Base-by-base conservation (phyloP, 1,140 invertebrate genomes). In the Ylistrum balloti region DNA sequence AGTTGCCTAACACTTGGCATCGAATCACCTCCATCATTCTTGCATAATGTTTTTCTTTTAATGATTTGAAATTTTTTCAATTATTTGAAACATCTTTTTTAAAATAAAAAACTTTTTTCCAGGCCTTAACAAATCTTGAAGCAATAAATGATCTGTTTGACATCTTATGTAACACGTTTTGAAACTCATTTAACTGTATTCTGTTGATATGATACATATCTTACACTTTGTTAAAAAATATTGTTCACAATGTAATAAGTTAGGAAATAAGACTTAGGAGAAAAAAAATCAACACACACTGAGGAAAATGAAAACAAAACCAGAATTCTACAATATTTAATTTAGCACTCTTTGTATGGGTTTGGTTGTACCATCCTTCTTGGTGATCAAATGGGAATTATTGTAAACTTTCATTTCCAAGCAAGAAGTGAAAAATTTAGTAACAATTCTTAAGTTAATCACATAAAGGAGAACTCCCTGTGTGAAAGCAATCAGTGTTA, bases 321-420 rank as follows among this genome's bases (percentile, higher is more conserved):
- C 22, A 74, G 56, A 74, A 3, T 28, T 74, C 56, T 74, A 74
- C 56, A 74, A 74, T n/a, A 74, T 74, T 74, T 28, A 74, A 11
- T 74, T 74, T 74, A 74, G 56, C 56, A 74, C 56, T 74, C 56
- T 74, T 74, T 74, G 56, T 74, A n/a, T 74, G 56, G 56, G 56
- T 74, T 74, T 74, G 28, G n/a, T 74, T 74, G 56, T 28, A 28
- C 17, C 56, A 74, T n/a, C 28, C 22, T 28, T 45, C 41, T 74
- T 17, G 28, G 56, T n/a, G 56, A 74, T 74, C 56, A 74, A 74
- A 74, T 17, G 17, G n/a, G 56, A 74, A 74, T n/a, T 28, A 28
- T 28, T 74, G 2, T 0, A 74, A 74, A 74, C 56, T n/a, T 74
- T 45, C 41, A 1, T 45, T 9, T 17, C 56, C 56, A 74, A 74